Evolutionary conservation across 2,888 invertebrate species (phyloP), one percentile per base, ranked within the genome.

Genomic region (Tenthredo notha): DNA sequence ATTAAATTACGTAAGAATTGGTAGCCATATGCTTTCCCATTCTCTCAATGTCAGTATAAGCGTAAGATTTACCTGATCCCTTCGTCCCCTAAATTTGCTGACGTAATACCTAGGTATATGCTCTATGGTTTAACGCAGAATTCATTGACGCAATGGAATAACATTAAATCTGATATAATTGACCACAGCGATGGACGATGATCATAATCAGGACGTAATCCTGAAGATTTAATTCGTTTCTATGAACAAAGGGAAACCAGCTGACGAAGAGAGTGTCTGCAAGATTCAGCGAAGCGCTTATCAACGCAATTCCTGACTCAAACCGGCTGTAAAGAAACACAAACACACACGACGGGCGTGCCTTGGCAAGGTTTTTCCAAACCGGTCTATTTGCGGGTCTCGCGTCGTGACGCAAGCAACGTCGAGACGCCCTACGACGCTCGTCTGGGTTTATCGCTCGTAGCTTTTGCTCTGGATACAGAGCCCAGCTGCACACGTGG

Each of bases 291-390:
- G 83, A 83, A 83, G 18, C 83, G 67, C 47, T 83, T 67, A 83
- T 83, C 83, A 83, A 67, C 65, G 18, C 83, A n/a, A 65, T 40
- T 80, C 65, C 80, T 40, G 61, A 61, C 61, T 77, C 50, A 61
- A 43, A 61, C 21, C 80, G 80, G 29, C 67, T 67, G 70, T 70
- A n/a, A 83, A 29, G 61, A 61, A 83, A 83, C 3, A 29, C 40
- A 70, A 43, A 70, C n/a, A 58, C 40, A 61, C 58, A 61, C 40
- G 12, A 40, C 83, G 47, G 50, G 43, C 67, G 70, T 80, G 80
- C 80, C 80, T 80, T 80, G 80, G 83, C 83, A 70, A 83, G 83
- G 83, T 83, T 83, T 83, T 83, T 83, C 83, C 67, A 83, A 83
- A 83, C 83, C 83, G 83, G 83, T 83, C 83, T 83, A 83, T 83